Percentiles rank a stretch among this genome's conserved stretches.
phyloP scores from a whole-genome alignment of 2,888 invertebrate species.

The Andricus curvator region DNA sequence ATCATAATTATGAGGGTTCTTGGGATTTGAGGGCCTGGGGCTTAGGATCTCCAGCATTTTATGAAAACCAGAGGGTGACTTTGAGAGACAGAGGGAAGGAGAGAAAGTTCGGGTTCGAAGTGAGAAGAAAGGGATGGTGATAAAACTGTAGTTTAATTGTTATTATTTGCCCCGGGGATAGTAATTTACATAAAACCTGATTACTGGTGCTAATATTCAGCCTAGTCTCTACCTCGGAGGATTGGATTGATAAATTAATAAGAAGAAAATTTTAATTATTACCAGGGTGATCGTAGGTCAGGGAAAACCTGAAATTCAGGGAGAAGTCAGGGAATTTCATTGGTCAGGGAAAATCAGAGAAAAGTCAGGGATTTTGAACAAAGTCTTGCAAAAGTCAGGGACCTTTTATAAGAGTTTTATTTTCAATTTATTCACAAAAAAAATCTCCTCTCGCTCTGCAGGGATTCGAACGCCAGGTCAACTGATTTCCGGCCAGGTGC shows the following conservation, averaged over 20 bases:
- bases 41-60: constrained; percentile 9
- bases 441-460: too few relatives aligned
- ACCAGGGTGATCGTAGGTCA: not conserved
- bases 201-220: constrained; percentile 7
- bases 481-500: too few relatives aligned
- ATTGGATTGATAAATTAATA: constrained; percentile 4
- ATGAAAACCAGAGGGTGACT: constrained; percentile 17
- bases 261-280: not conserved
- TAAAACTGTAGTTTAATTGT: constrained; percentile 28
- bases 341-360: too few relatives aligned
- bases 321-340: too few relatives aligned
- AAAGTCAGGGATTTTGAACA: too few relatives aligned
- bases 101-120: constrained; percentile 11
- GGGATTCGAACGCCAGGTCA: too few relatives aligned
- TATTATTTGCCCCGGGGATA: constrained; percentile 8
- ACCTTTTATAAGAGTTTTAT: too few relatives aligned
- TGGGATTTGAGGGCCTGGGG: not conserved
- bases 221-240: not conserved
- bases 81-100: constrained; percentile 1
- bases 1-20: constrained; percentile 17
- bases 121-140: constrained; percentile 22
- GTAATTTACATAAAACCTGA: constrained; percentile 28
- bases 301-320: too few relatives aligned
- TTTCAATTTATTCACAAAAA: too few relatives aligned
- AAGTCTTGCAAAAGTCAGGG: too few relatives aligned